phyloP scores from a whole-genome alignment of 2,797 vertebrate species.

The Pelobates cultripes region DNA sequence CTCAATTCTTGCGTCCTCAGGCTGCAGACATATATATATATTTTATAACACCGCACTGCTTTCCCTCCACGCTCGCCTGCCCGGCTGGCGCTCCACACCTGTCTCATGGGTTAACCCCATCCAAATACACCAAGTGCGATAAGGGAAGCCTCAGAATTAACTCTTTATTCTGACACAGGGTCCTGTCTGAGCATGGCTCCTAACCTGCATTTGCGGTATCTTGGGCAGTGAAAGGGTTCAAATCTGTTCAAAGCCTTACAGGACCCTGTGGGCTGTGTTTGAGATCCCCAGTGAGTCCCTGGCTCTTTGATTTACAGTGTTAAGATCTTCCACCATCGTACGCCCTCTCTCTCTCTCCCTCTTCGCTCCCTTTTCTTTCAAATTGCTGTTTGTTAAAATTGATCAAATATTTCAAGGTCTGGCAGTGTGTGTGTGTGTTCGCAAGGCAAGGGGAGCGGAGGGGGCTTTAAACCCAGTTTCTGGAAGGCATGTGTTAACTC shows the following conservation, averaged over 20 bases:
- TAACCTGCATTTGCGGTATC: not conserved
- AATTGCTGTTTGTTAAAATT: conserved; percentile 32
- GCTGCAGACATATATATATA: conserved; percentile 36
- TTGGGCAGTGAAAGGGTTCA: not conserved
- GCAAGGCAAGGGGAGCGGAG: conserved; percentile 13
- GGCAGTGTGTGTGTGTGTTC: conserved; percentile 18
- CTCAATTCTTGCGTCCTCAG: conserved; percentile 28
- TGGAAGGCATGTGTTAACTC: conserved; percentile 15
- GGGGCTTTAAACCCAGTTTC: conserved; percentile 23
- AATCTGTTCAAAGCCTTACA: not conserved
- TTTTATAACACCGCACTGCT: conserved; percentile 19
- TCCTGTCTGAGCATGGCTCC: not conserved
- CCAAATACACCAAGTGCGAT: not conserved
- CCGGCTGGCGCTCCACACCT: not conserved
- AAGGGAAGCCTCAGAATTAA: not conserved
- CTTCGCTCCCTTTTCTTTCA: conserved; percentile 22
- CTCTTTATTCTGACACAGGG: not conserved
- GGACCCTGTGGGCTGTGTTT: conserved; percentile 21
- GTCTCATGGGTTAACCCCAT: not conserved
- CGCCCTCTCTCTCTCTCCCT: conserved; percentile 1
- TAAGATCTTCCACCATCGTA: conserved; percentile 29
- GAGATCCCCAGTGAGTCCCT: not conserved
- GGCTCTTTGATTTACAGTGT: conserved; percentile 17
- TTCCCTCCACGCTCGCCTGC: not conserved
- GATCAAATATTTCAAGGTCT: conserved; percentile 46